These are phyloP conservation scores for Lymantria dispar DNA, from an alignment of 2,888 invertebrate species.

Conservation along the genomic window DNA sequence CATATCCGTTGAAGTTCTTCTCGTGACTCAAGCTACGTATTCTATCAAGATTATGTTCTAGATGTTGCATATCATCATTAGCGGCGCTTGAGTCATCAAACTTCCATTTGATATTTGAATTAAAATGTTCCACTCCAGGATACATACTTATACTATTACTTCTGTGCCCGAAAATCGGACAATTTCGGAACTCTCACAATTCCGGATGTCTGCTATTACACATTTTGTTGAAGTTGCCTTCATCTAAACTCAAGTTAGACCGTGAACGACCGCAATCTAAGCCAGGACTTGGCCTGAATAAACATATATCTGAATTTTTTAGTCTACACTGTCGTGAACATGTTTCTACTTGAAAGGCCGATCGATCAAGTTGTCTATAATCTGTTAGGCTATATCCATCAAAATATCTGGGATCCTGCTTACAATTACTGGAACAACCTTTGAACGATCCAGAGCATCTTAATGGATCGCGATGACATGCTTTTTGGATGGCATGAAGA, in stretches of 20 bases:
- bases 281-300: constrained; percentile 68
- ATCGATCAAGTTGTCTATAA: constrained; percentile 69
- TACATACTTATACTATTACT: constrained; percentile 78
- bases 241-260: constrained; percentile 76
- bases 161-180: constrained; percentile 80
- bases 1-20: constrained; percentile 61
- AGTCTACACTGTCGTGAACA: constrained; percentile 74
- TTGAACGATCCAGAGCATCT: constrained; percentile 75
- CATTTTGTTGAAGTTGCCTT: constrained; percentile 71
- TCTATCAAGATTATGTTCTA: constrained; percentile 76
- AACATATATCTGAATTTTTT: constrained; percentile 74
- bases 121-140: constrained; percentile 76
- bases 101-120: constrained; percentile 76
- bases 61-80: constrained; percentile 64
- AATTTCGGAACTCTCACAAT: constrained; percentile 80
- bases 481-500: constrained; percentile 85
- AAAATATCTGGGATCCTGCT: constrained; percentile 71
- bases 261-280: constrained; percentile 73
- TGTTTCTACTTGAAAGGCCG: constrained; percentile 75
- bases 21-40: constrained; percentile 76
- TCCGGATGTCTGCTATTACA: constrained; percentile 77
- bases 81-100: constrained; percentile 66
- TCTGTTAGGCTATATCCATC: constrained; percentile 70
- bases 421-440: constrained; percentile 69
- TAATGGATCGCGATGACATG: constrained; percentile 69